Evolutionary conservation across 2,888 invertebrate species (phyloP).

Genomic region (Formica aserva): DNA sequence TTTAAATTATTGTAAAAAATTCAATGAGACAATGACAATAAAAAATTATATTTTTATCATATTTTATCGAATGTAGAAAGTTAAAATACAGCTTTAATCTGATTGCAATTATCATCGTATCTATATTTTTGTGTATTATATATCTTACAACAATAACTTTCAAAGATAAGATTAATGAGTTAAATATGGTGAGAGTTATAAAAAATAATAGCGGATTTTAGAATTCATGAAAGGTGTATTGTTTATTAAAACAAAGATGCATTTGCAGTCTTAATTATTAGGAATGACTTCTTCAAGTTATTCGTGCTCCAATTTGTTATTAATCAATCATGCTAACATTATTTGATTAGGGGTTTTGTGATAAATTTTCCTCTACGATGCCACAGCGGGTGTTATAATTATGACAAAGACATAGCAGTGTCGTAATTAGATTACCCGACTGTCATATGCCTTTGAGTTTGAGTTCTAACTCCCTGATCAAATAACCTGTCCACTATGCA

Average conservation of each 20-base stretch:
- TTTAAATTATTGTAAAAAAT: not conserved
- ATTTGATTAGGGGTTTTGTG: conserved; percentile 33
- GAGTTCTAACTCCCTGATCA: conserved; percentile 39
- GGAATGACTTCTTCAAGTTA: not conserved
- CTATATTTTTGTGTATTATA: not conserved
- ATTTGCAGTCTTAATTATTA: not conserved
- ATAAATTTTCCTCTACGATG: conserved; percentile 27
- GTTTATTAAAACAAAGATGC: not conserved
- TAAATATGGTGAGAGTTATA: not conserved
- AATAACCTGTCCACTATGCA: conserved; percentile 34
- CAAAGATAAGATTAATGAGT: not conserved
- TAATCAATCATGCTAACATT: not conserved
- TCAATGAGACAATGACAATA: not conserved
- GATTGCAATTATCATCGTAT: not conserved
- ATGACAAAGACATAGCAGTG: conserved; percentile 46
- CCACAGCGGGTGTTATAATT: conserved; percentile 17
- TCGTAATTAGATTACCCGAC: conserved; percentile 37
- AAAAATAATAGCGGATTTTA: not conserved
- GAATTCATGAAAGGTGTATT: not conserved
- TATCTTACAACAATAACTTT: not conserved
- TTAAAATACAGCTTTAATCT: not conserved
- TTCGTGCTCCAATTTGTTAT: not conserved
- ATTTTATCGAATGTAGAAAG: not conserved
- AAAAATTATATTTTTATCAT: not conserved
- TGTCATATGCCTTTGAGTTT: conserved; percentile 39